A percentile compares a stretch with the other conserved stretches of the same genome.
These are phyloP conservation scores for Caloenas nicobarica DNA, from an alignment of 2,113 vertebrate genomes.

Conservation along the genomic window DNA sequence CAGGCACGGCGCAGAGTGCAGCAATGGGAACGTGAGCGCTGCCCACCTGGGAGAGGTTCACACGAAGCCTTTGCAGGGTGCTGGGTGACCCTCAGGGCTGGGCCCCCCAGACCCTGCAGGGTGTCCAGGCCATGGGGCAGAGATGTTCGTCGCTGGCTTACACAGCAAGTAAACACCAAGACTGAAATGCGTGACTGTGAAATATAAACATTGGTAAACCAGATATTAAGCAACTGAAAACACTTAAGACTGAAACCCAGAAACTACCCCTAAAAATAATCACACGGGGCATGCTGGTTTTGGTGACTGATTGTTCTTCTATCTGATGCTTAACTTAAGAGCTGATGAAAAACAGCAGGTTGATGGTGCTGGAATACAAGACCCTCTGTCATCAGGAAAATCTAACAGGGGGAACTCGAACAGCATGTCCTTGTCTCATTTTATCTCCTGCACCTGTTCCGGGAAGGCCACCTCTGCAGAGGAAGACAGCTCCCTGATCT, in stretches of 20 bases:
- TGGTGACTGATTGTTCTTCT: neutral
- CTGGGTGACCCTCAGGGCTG: fast-evolving
- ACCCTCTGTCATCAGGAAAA: neutral
- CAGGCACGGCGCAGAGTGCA: neutral
- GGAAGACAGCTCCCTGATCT: neutral
- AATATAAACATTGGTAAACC: neutral
- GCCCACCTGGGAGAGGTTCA: neutral
- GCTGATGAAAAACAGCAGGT: neutral
- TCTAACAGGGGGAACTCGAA: neutral
- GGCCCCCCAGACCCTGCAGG: neutral
- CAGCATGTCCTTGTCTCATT: neutral
- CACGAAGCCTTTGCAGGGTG: neutral
- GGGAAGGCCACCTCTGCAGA: conserved; percentile 8
- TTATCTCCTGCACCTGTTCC: conserved; percentile 15
- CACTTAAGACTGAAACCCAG: neutral
- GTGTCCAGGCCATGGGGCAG: neutral
- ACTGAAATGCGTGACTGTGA: neutral
- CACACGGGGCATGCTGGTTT: neutral
- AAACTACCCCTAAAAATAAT: neutral
- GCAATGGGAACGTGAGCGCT: fast-evolving
- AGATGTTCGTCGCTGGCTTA: neutral
- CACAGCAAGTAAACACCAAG: neutral
- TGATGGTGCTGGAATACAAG: neutral
- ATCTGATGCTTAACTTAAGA: neutral
- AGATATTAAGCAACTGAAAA: neutral